Evolutionary conservation across 2,113 vertebrate genomes (phyloP), one percentile per base, ranked within the genome.

Genomic region (Onychostruthus taczanowskii): DNA sequence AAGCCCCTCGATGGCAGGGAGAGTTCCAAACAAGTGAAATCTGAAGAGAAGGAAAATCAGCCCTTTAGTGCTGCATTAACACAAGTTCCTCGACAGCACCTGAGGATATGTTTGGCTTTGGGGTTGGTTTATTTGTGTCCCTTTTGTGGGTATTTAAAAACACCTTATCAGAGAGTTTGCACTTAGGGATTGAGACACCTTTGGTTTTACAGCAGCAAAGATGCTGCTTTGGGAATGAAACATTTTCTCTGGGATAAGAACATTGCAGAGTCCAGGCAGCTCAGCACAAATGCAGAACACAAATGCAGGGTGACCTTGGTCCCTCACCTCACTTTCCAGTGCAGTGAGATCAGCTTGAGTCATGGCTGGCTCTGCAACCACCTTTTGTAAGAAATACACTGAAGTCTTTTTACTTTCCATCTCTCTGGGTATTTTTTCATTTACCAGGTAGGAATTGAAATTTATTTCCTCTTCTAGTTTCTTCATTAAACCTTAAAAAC

Each of bases 391-490:
- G 96, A 98, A 98, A 96, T 99, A 98, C 69, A 98, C 89, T 14
- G 97, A 98, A 20, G 96, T 98, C 89, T 98, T 98, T 97, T 98
- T 98, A 17, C 94, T 98, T 93, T 99, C 99, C 96, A 99, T 94
- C 96, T 99, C 99, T 95, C 98, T 98, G 35, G 99, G 99, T 61
- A 99, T 97, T 95, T 99, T 99, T 95, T 99, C 99, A 80, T 98
- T 98, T 66, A 98, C 98, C 97, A 99, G 98, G 91, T 99, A 99
- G 35, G 98, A 98, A 97, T 99, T 99, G 97, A 99, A 99, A 97
- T 99, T 99, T 70, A 99, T 98, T 97, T 99, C 99, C 91, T 99
- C 99, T 90, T 99, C 99, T 22, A 99, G 98, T 92, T 99, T 98
- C 97, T 99, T 99, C 98, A 99, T 98, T 96, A 99, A 97, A 93